Percentiles rank a stretch among this genome's conserved stretches.
Evolutionary conservation across 2,888 invertebrate species (phyloP).

Genomic region (Molorchus minor): DNA sequence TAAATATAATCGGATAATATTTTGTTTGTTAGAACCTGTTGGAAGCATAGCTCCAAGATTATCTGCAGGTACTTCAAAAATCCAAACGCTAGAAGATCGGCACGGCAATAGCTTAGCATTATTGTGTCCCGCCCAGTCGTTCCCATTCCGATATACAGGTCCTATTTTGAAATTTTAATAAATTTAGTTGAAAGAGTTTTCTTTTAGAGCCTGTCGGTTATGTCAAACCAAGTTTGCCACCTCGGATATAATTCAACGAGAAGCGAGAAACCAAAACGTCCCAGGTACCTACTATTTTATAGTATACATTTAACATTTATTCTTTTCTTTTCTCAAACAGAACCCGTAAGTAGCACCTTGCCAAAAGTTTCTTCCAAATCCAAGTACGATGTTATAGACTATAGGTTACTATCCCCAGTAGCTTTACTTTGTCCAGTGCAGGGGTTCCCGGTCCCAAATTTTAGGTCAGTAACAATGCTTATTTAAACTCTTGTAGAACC

Average conservation of each 20-base stretch:
- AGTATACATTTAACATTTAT: slow-evolving; percentile 31
- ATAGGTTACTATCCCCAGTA: slow-evolving; percentile 56
- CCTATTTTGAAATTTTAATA: slow-evolving; percentile 50
- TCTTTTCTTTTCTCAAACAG: too few species aligned
- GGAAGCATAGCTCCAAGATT: slow-evolving; percentile 67
- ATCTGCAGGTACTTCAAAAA: slow-evolving; percentile 49
- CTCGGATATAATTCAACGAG: slow-evolving; percentile 73
- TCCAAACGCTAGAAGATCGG: slow-evolving; percentile 48
- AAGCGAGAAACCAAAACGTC: too few species aligned
- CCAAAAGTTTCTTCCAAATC: slow-evolving; percentile 63
- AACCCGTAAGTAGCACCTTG: slow-evolving; percentile 65
- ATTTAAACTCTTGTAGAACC: slow-evolving; percentile 55
- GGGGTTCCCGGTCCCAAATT: slow-evolving; percentile 67
- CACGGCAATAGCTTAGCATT: slow-evolving; percentile 61
- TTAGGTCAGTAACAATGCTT: slow-evolving; percentile 62
- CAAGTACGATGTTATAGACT: slow-evolving; percentile 58
- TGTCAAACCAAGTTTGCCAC: slow-evolving; percentile 71
- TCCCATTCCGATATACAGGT: slow-evolving; percentile 79
- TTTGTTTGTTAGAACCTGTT: slow-evolving; percentile 63
- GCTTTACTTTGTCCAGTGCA: slow-evolving; percentile 76
- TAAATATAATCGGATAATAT: too few species aligned
- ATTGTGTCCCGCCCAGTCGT: slow-evolving; percentile 71
- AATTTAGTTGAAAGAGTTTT: slow-evolving; percentile 22
- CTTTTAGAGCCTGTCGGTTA: slow-evolving; percentile 68
- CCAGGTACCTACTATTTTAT: slow-evolving; percentile 17